These are phyloP conservation scores for Neuroterus valhalla DNA, from an alignment of 1,140 invertebrate genomes.

Conservation along the genomic window DNA sequence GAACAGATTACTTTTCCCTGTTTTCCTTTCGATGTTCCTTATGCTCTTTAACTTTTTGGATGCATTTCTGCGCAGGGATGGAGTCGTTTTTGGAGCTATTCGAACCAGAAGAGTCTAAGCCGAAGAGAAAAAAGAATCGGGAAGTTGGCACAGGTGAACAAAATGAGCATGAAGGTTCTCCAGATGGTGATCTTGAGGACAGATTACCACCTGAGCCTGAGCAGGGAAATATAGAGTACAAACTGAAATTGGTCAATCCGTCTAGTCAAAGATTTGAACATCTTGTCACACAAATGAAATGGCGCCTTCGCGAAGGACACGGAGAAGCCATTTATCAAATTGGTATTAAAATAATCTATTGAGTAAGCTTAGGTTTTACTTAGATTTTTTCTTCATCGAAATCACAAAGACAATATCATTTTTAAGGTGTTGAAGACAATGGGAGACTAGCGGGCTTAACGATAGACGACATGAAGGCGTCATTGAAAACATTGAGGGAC, in stretches of 20 bases:
- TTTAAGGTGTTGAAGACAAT: constrained; percentile 89
- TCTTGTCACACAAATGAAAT: constrained; percentile 93
- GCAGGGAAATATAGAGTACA: constrained; percentile 94
- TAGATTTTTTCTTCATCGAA: constrained; percentile 18
- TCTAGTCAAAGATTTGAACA: constrained; percentile 91
- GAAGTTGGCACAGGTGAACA: constrained; percentile 66
- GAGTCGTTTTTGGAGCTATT: constrained; percentile 87
- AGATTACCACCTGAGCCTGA: constrained; percentile 91
- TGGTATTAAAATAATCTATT: constrained; percentile 65
- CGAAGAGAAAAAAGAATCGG: constrained; percentile 62
- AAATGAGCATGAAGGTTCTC: constrained; percentile 61
- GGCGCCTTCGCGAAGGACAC: constrained; percentile 89
- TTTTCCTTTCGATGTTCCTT: no score
- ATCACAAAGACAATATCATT: constrained; percentile 29
- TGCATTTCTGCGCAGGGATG: constrained; percentile 73
- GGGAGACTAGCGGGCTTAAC: constrained; percentile 89
- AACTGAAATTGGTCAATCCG: constrained; percentile 90
- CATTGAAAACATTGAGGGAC: constrained; percentile 85
- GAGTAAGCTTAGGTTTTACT: neutral
- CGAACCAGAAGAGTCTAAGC: constrained; percentile 78
- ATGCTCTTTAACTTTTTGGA: no score
- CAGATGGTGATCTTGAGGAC: constrained; percentile 74
- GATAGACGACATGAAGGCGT: constrained; percentile 86
- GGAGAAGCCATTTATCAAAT: constrained; percentile 98
- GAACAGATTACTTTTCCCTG: no score